phyloP scores from a whole-genome alignment of 2,888 invertebrate species.

The Hemicrepidius hirtus region DNA sequence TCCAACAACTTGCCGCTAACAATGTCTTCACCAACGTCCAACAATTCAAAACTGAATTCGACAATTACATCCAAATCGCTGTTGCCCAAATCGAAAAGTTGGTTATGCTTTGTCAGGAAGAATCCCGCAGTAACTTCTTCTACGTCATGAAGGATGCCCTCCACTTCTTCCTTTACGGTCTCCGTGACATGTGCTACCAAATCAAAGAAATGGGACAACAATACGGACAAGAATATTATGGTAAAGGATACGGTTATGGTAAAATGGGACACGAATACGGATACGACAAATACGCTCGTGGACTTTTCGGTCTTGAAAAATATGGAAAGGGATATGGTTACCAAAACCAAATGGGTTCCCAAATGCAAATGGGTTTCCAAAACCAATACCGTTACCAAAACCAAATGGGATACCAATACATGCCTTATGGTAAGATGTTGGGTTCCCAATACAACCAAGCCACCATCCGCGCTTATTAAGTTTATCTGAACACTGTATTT shows the following conservation, averaged over 20 bases:
- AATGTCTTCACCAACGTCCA: slow-evolving; percentile 5
- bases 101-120: slow-evolving; percentile 7
- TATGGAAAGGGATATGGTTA: slow-evolving; percentile 5
- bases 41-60: background rate
- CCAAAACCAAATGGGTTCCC: background rate
- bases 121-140: slow-evolving; percentile 2
- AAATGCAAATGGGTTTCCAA: background rate
- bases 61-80: background rate
- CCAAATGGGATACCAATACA: too few species aligned
- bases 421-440: background rate
- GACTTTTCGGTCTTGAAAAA: background rate
- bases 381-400: background rate
- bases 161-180: background rate
- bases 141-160: slow-evolving; percentile 19
- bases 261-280: slow-evolving; percentile 2
- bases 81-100: slow-evolving; percentile 19
- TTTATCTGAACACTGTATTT: too few species aligned
- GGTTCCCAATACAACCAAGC: background rate
- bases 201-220: too few species aligned
- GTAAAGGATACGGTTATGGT: too few species aligned
- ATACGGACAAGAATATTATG: too few species aligned
- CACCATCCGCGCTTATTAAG: too few species aligned
- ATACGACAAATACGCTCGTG: background rate
- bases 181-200: too few species aligned
- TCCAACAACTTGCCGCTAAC: background rate